These are phyloP conservation scores for Cryptoblepharus egeriae DNA, from an alignment of 2,797 vertebrate species.

Conservation along the genomic window DNA sequence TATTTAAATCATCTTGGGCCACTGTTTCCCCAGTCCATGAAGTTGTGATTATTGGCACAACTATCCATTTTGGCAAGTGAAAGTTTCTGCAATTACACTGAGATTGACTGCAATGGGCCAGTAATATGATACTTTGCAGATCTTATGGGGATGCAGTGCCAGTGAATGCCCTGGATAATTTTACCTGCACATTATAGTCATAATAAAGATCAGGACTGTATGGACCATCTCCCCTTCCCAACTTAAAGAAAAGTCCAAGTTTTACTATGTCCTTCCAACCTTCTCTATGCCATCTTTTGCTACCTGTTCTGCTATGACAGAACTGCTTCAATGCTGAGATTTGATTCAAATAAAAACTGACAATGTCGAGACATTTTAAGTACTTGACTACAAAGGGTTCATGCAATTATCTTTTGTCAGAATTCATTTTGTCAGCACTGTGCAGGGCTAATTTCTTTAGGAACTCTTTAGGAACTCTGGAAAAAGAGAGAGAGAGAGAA, in stretches of 20 bases:
- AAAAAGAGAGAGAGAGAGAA: conserved; percentile 19
- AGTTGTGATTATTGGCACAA: not conserved
- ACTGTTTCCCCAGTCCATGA: not conserved
- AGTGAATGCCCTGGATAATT: not conserved
- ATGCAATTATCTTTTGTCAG: conserved; percentile 76
- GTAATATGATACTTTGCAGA: not conserved
- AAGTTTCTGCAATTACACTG: not conserved
- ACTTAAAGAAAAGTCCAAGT: rapidly evolving
- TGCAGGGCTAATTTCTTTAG: conserved; percentile 36
- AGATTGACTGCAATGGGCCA: not conserved
- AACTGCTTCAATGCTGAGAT: conserved; percentile 15
- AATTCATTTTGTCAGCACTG: conserved; percentile 75
- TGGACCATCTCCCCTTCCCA: not conserved
- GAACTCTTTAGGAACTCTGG: conserved; percentile 63
- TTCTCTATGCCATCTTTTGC: not conserved
- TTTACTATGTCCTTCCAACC: not conserved
- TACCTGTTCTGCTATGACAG: not conserved
- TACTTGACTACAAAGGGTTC: conserved; percentile 51
- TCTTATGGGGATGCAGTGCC: too few relatives aligned
- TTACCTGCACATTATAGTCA: too few relatives aligned
- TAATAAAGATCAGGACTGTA: rapidly evolving
- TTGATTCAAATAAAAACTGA: conserved; percentile 77
- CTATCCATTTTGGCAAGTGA: not conserved
- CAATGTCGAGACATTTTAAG: conserved; percentile 60
- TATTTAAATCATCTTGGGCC: not conserved